Evolutionary conservation across 2,797 vertebrate species (phyloP).

Genomic region (Siniperca scherzeri): DNA sequence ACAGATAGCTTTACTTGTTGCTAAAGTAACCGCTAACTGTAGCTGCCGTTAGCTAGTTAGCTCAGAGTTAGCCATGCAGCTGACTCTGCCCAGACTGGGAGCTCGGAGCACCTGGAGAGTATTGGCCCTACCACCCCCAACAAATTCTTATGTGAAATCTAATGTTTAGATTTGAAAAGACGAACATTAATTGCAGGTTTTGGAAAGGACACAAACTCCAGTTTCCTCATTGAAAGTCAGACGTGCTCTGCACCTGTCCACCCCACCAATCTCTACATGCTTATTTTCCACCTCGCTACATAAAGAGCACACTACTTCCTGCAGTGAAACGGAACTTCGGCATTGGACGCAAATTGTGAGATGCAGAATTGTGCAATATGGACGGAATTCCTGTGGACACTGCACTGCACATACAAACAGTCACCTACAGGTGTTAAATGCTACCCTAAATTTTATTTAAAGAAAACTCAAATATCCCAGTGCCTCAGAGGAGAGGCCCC

Average conservation of each 20-base stretch:
- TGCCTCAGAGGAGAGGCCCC: slow-evolving; percentile 17
- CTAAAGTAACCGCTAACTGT: too few species aligned
- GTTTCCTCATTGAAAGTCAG: not conserved
- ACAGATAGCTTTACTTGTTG: too few species aligned
- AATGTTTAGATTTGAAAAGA: not conserved
- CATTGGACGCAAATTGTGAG: not conserved
- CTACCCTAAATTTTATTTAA: not conserved
- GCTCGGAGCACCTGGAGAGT: too few species aligned
- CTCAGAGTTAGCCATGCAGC: too few species aligned
- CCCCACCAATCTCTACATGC: not conserved
- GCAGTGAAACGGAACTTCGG: not conserved
- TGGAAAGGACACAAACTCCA: not conserved
- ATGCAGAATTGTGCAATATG: not conserved
- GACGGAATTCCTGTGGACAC: not conserved
- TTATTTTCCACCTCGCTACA: not conserved
- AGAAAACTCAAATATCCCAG: slow-evolving; percentile 22
- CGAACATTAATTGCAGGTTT: not conserved
- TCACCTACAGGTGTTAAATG: not conserved
- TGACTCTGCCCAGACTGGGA: too few species aligned
- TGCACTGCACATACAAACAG: not conserved
- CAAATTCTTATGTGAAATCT: too few species aligned
- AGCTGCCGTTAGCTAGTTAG: too few species aligned
- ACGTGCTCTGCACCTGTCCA: not conserved
- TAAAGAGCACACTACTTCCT: not conserved
- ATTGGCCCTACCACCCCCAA: too few species aligned